phyloP scores from a whole-genome alignment of 2,797 vertebrate genomes.

The Heliangelus exortis region DNA sequence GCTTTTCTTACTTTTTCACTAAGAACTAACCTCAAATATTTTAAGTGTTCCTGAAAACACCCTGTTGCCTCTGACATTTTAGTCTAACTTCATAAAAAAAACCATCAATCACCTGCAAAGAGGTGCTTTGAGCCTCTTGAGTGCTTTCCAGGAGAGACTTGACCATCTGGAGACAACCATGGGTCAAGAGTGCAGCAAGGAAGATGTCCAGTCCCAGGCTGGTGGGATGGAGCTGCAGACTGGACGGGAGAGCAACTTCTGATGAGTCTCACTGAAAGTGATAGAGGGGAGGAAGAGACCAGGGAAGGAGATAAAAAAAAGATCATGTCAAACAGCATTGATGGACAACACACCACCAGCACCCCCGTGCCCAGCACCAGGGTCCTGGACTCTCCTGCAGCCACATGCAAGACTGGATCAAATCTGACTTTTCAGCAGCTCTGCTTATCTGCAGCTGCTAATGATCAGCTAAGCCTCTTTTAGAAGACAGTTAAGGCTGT shows the following conservation, averaged over 20 bases:
- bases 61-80: background rate
- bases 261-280: fast-evolving
- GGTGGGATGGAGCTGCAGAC: background rate
- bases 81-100: background rate
- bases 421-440: background rate
- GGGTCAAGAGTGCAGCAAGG: background rate
- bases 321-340: background rate
- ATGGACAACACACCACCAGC: background rate
- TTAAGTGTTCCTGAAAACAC: background rate
- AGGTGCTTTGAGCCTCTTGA: background rate
- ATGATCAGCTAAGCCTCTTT: background rate
- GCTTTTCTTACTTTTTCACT: background rate
- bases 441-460: background rate
- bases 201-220: background rate
- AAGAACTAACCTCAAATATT: background rate
- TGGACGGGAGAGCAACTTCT: fast-evolving
- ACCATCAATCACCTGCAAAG: background rate
- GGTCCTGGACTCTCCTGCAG: background rate
- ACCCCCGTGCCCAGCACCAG: background rate
- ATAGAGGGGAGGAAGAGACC: background rate
- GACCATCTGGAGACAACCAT: fast-evolving
- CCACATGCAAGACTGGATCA: background rate
- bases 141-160: background rate
- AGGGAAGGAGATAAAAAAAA: background rate
- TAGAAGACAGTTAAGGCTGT: background rate